Conservation (phyloP, 2,797 vertebrate species). For the Falco rusticolus region DNA sequence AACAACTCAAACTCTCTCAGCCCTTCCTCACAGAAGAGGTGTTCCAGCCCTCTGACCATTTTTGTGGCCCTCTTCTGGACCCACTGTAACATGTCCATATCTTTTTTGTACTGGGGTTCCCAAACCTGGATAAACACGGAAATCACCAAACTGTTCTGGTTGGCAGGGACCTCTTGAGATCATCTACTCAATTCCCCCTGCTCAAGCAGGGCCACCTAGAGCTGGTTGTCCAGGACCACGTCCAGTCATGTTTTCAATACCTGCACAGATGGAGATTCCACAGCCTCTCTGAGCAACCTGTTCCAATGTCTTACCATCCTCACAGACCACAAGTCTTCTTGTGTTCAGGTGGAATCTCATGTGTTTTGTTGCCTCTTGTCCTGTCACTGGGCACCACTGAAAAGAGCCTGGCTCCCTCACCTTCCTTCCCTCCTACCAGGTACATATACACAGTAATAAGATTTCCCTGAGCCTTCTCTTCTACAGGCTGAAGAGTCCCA, state of each 20-base stretch:
- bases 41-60: neutral
- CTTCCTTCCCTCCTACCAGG: neutral
- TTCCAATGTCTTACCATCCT: too few relatives aligned
- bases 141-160: neutral
- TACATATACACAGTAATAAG: neutral
- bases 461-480: neutral
- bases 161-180: neutral
- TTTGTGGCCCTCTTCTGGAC: neutral
- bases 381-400: too few relatives aligned
- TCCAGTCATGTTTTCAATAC: neutral
- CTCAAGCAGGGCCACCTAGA: neutral
- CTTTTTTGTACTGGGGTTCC: neutral
- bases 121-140: neutral
- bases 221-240: neutral
- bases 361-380: too few relatives aligned
- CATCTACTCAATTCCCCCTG: neutral
- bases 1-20: neutral
- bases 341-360: too few relatives aligned
- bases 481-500: neutral
- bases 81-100: neutral
- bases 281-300: too few relatives aligned
- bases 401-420: neutral
- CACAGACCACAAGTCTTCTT: too few relatives aligned
- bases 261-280: too few relatives aligned
- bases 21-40: neutral